Percentiles rank a stretch among this genome's conserved stretches.
Evolutionary conservation across 2,888 invertebrate genomes (phyloP).

Genomic region (Bembecia ichneumoniformis): DNA sequence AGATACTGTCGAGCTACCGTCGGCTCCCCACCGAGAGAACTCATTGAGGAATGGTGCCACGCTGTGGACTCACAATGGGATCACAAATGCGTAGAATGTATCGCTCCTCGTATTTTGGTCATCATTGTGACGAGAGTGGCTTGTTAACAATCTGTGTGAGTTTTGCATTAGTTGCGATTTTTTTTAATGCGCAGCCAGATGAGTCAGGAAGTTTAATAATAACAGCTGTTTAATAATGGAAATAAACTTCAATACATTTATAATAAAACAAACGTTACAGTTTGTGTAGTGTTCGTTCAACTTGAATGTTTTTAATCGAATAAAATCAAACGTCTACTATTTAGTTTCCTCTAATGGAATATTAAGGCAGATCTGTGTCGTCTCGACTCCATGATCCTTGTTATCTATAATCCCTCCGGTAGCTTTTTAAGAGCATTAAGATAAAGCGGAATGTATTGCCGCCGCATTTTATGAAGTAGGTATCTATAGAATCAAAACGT

Average conservation of each 20-base stretch:
- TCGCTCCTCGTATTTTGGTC: slow-evolving; percentile 36
- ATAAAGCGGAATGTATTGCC: slow-evolving; percentile 7
- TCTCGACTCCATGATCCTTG: slow-evolving; percentile 1
- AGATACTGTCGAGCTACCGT: slow-evolving; percentile 62
- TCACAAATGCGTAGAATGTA: slow-evolving; percentile 36
- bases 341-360: slow-evolving; percentile 20
- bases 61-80: slow-evolving; percentile 47
- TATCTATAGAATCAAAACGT: too few relatives aligned
- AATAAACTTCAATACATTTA: too few relatives aligned
- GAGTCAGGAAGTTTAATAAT: neutral
- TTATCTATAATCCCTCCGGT: slow-evolving; percentile 10
- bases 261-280: too few relatives aligned
- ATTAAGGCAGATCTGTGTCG: slow-evolving; percentile 3
- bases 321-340: too few relatives aligned
- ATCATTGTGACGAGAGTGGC: slow-evolving; percentile 30
- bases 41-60: slow-evolving; percentile 52
- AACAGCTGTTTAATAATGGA: neutral
- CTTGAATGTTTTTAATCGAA: too few relatives aligned
- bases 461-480: too few relatives aligned
- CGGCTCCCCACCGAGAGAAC: slow-evolving; percentile 55
- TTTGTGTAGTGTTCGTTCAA: too few relatives aligned
- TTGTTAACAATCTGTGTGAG: slow-evolving; percentile 25
- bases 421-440: slow-evolving; percentile 14
- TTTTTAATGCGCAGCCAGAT: too few relatives aligned
- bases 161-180: neutral